Percentiles rank a stretch among this genome's conserved stretches.
These are phyloP conservation scores for Petrocephalus microphthalmus DNA, from an alignment of 2,113 vertebrate genomes.

Conservation along the genomic window DNA sequence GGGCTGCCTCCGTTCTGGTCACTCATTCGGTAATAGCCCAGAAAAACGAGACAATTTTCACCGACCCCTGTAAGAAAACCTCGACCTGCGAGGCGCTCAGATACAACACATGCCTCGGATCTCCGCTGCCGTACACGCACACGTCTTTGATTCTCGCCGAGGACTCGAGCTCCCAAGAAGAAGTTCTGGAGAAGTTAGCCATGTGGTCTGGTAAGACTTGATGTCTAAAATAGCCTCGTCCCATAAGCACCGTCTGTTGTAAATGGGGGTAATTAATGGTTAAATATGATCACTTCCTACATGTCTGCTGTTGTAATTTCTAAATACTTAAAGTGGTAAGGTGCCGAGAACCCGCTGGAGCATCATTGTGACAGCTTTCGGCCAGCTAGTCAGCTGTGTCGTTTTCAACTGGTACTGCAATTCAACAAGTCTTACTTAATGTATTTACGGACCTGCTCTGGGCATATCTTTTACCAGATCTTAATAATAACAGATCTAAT, in stretches of 20 bases:
- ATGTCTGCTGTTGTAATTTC: not conserved
- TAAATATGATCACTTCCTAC: not conserved
- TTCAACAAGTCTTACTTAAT: not conserved
- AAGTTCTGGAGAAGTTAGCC: conserved; percentile 77
- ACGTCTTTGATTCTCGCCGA: conserved; percentile 81
- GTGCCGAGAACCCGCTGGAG: not conserved
- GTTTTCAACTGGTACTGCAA: not conserved
- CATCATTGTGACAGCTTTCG: not conserved
- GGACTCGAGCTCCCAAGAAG: conserved; percentile 79
- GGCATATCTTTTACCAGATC: not conserved
- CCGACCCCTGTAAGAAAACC: conserved; percentile 72
- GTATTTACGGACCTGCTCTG: not conserved
- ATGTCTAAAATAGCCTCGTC: not conserved
- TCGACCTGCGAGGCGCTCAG: conserved; percentile 74
- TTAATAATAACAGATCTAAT: not conserved
- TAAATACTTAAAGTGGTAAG: not conserved
- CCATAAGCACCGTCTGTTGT: not conserved
- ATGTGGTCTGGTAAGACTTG: conserved; percentile 83
- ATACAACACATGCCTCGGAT: conserved; percentile 78
- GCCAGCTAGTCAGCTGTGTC: not conserved
- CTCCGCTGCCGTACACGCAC: conserved; percentile 77
- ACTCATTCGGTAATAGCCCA: conserved; percentile 41
- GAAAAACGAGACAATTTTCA: conserved; percentile 57
- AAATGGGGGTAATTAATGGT: not conserved
- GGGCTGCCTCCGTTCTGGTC: conserved; percentile 39